Base-by-base conservation (phyloP, 1,140 invertebrate genomes). In the Sycophaga agraensis region DNA sequence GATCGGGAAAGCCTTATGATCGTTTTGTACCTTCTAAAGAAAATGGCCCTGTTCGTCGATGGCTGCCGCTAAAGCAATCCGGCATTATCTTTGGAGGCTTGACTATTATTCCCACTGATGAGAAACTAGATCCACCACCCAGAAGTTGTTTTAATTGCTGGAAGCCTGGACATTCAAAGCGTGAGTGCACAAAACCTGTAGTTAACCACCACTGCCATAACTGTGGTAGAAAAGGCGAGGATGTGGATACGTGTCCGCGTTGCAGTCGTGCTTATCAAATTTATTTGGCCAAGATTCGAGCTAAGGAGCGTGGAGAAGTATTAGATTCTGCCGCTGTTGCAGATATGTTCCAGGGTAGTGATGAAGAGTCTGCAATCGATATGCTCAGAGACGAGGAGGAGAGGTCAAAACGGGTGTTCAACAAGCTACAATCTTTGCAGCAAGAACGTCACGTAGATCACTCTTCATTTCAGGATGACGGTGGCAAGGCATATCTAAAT, bases 91-190 rank as follows among this genome's bases (percentile, higher is more conserved):
- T 59, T 17, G 37, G 50, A 1, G 43, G 28, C 1, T 4, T 64
- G 5, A 26, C 48, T 6, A 24, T 37, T 7, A 55, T 64, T 4
- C 40, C 50, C 0, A 59, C 42, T 2, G 34, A 64, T 43, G 24
- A 37, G 2, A 17, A 7, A 1, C 6, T 34, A 2, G 63, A 64
- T 43, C 56, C 63, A 11, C 56, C 63, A 6, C 39, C 50, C 1
- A 11, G 37, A 2, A 28, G 22, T 1, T 59, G 56, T n/a, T 64
- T 39, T 21, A 64, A 59, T 17, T 63, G 46, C 22, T 63, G 61
- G 48, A 45, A 53, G 9, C 11, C 3, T 0, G 61, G 50, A 9
- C 59, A 62, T 17, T 11, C 42, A 5, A 16, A 22, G 6, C 16
- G 21, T 19, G 9, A 51, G 0, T 63, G 61, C 26, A 16, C 46